Conservation (phyloP, 2,888 invertebrate genomes). For the Hypercompe scribonia region DNA sequence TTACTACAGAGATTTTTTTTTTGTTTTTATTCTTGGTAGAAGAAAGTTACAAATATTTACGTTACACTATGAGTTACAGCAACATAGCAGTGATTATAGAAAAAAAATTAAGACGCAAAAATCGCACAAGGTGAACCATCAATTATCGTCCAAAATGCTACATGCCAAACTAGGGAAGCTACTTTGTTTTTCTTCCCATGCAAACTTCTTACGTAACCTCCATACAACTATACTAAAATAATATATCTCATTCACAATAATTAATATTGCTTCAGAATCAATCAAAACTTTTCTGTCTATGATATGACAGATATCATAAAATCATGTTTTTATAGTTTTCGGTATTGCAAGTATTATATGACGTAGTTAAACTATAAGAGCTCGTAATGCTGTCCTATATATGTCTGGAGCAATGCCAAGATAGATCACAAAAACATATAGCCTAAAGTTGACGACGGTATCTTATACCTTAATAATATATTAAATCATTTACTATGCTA, state of each 20-base stretch:
- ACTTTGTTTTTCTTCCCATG: neutral
- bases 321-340: constrained; percentile 24
- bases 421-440: constrained; percentile 15
- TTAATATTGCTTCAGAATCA: constrained; percentile 12
- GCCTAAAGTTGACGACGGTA: neutral
- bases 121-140: neutral
- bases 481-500: neutral
- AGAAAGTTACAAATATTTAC: no score
- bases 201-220: neutral
- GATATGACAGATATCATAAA: constrained; percentile 21
- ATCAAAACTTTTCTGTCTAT: constrained; percentile 23
- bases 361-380: constrained; percentile 29
- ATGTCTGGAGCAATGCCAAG: constrained; percentile 25
- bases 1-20: no score
- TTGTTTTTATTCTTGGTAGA: no score
- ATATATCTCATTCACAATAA: constrained; percentile 2
- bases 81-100: no score
- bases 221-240: constrained; percentile 6
- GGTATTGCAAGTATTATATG: constrained; percentile 26
- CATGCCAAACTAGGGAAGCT: neutral
- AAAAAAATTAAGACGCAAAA: neutral
- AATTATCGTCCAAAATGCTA: neutral
- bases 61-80: no score
- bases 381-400: constrained; percentile 25
- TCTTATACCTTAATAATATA: neutral